Percentiles rank a stretch among this genome's conserved stretches.
Conservation (phyloP, 2,888 invertebrate genomes). For the Drosophila sordidula region DNA sequence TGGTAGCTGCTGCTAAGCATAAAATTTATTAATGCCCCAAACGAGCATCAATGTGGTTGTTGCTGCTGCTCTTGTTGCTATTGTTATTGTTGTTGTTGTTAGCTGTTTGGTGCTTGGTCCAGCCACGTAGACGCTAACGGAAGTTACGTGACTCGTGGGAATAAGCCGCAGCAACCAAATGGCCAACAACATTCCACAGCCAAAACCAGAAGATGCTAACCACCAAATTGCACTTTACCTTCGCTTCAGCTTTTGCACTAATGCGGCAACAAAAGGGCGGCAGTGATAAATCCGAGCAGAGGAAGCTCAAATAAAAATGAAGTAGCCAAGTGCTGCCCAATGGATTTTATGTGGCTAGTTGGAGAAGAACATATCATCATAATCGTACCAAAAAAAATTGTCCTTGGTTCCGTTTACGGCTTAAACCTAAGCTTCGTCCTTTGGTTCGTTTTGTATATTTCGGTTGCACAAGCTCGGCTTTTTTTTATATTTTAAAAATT, state of each 20-base stretch:
- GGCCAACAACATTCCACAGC: conserved; percentile 3
- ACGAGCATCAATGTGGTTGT: conserved; percentile 37
- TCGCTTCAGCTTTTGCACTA: conserved; percentile 41
- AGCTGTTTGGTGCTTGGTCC: conserved; percentile 19
- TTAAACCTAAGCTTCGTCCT: not conserved
- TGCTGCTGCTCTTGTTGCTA: not conserved
- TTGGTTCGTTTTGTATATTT: not conserved
- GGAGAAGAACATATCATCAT: conserved; percentile 26
- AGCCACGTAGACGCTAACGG: conserved; percentile 67
- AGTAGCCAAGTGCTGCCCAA: conserved; percentile 44
- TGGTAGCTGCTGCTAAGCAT: conserved; percentile 72
- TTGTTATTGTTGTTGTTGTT: conserved; percentile 5
- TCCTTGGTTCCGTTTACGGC: not conserved
- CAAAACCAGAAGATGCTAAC: conserved; percentile 12
- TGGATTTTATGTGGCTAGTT: conserved; percentile 47
- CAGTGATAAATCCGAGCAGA: conserved; percentile 60
- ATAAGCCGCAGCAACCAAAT: conserved; percentile 55
- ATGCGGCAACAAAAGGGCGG: conserved; percentile 53
- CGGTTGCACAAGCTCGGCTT: not conserved
- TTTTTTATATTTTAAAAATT: not conserved
- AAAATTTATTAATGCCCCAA: conserved; percentile 74
- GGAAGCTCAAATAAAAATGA: conserved; percentile 62
- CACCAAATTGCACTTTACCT: conserved; percentile 64
- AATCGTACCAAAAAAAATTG: conserved; percentile 28
- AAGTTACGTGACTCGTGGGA: conserved; percentile 77